Percentiles rank a stretch among this genome's conserved stretches.
Evolutionary conservation across 2,113 vertebrate species (phyloP).

Genomic region (Cochlearius cochlearius): DNA sequence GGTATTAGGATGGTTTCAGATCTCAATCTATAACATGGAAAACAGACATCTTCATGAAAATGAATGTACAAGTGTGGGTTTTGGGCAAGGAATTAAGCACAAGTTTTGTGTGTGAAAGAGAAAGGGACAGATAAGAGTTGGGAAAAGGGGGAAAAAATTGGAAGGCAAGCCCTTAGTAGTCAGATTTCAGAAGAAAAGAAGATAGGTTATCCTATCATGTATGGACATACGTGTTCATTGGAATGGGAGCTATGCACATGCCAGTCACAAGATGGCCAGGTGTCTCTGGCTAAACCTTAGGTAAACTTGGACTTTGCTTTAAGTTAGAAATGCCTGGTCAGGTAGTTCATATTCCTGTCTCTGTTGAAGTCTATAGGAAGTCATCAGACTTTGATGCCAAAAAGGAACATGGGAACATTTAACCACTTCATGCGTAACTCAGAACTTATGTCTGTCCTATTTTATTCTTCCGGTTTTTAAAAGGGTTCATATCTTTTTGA

Average conservation of each 20-base stretch:
- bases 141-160: neutral
- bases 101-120: neutral
- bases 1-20: neutral
- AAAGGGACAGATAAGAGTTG: neutral
- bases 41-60: neutral
- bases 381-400: neutral
- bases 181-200: neutral
- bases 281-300: neutral
- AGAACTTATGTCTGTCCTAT: neutral
- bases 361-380: neutral
- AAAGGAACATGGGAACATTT: neutral
- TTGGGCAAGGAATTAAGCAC: neutral
- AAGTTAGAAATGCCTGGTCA: neutral
- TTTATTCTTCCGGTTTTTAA: neutral
- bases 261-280: neutral
- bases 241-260: neutral
- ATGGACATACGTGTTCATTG: neutral
- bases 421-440: neutral
- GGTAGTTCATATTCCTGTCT: neutral
- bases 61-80: neutral
- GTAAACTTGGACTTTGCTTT: neutral
- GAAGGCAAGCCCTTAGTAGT: neutral
- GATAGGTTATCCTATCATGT: neutral
- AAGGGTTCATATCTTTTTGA: neutral
- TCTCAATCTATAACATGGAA: neutral